Evolutionary conservation across 35 echinoderm and acorn worm genomes (phyloP), one percentile per base, ranked within the genome.

Genomic region (Ophiothrix spiculata): DNA sequence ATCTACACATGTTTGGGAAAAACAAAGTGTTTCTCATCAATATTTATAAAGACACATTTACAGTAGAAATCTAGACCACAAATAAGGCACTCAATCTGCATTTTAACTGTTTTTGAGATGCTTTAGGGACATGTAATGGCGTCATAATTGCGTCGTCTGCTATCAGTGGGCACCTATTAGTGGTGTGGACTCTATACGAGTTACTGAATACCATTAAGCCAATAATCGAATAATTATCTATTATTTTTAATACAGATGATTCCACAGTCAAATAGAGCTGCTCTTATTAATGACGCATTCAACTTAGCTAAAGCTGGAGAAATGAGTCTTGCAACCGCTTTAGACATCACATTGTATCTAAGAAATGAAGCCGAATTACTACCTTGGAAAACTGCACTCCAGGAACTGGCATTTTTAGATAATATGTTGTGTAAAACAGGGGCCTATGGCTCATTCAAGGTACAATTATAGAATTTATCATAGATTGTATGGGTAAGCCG

Each of bases 361-460:
- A 77, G 39, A 11, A 84, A 89, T 37, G 94, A 97, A 74, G 88
- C 77, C 29, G 64, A 97, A 21, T 89, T 83, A 75, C 77, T 97
- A 1, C 90, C 90, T 42, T 92, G 94, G 94, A 32, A n/a, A 12
- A 78, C 86, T 17, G 41, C 86, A 15, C 25, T 56, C 25, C 54
- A 32, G 29, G 83, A 56, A 31, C 40, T 91, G 19, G 75, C 28
- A 16, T 95, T 92, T 77, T 60, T 91, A 60, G 78, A 64, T 19
- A 69, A 83, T 34, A 87, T 97, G 90, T 28, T 97, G 60, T 88
- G 85, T 64, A 86, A 76, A 8, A 85, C 95, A 23, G 85, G 63
- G 14, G 89, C 91, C 1, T 94, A 98, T 35, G 95, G 95, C 3
- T 37, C 80, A 75, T 98, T 93, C 45, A 75, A 87, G 38, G 95